Conservation (phyloP, 2,888 invertebrate species). For the Drosophila demipolita region DNA sequence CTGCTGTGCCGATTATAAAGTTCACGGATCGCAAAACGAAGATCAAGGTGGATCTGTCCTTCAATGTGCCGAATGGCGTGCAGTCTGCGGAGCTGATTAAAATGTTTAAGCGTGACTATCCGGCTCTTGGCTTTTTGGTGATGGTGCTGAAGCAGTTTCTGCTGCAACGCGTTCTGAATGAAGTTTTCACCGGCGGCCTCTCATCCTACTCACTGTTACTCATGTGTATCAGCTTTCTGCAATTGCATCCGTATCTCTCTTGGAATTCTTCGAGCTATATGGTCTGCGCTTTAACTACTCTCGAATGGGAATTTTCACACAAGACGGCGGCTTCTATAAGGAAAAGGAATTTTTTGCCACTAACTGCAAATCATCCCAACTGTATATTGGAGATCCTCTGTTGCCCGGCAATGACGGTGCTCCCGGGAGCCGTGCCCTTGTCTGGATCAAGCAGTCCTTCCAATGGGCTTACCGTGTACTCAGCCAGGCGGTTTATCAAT, state of each 20-base stretch:
- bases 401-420: constrained; percentile 98
- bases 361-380: constrained; percentile 95
- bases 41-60: constrained; percentile 98
- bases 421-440: constrained; percentile 93
- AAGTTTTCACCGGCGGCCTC: constrained; percentile 99
- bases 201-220: constrained; percentile 99
- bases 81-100: constrained; percentile 98
- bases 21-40: constrained; percentile 92
- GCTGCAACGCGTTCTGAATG: constrained; percentile 98
- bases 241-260: constrained; percentile 96
- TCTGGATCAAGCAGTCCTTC: constrained; percentile 94
- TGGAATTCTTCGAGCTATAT: constrained; percentile 99
- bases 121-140: constrained; percentile 96
- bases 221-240: constrained; percentile 98
- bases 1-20: constrained; percentile 99
- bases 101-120: constrained; percentile 94
- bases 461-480: constrained; percentile 96
- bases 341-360: constrained; percentile 96
- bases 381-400: constrained; percentile 99
- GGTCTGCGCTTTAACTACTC: constrained; percentile 98
- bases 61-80: constrained; percentile 99
- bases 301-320: constrained; percentile 93
- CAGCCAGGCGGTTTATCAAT: constrained; percentile 89
- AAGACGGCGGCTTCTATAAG: constrained; percentile 96
- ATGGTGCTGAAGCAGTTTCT: constrained; percentile 99